Conservation (phyloP, 2,797 vertebrate species). For the Momotus momota region DNA sequence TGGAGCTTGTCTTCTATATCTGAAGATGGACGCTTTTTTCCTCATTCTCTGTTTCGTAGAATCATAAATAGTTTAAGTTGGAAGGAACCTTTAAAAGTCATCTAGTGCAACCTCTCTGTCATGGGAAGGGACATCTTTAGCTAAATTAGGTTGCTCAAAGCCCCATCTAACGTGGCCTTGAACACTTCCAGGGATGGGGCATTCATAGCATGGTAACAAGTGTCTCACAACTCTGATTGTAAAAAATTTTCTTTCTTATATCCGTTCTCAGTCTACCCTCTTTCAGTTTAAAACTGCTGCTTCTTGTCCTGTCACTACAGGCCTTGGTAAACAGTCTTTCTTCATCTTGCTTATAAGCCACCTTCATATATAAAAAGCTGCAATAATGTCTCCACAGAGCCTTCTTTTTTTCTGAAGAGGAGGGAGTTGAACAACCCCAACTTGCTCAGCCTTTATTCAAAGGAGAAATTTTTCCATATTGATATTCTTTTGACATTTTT, state of each 20-base stretch:
- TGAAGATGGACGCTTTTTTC: background rate
- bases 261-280: background rate
- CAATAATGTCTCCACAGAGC: background rate
- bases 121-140: background rate
- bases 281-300: background rate
- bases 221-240: background rate
- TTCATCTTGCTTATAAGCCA: background rate
- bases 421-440: background rate
- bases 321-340: background rate
- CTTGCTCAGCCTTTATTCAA: background rate
- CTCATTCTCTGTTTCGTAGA: background rate
- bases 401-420: background rate
- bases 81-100: background rate
- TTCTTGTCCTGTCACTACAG: background rate
- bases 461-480: background rate
- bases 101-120: fast-evolving
- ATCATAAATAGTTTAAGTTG: background rate
- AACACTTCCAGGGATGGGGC: background rate
- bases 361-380: background rate
- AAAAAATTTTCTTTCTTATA: background rate
- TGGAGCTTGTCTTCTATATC: background rate
- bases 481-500: background rate
- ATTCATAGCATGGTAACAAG: background rate
- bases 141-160: background rate
- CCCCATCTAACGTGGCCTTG: background rate